These are phyloP conservation scores for Psettodes erumei DNA, from an alignment of 2,113 vertebrate genomes.

Conservation along the genomic window DNA sequence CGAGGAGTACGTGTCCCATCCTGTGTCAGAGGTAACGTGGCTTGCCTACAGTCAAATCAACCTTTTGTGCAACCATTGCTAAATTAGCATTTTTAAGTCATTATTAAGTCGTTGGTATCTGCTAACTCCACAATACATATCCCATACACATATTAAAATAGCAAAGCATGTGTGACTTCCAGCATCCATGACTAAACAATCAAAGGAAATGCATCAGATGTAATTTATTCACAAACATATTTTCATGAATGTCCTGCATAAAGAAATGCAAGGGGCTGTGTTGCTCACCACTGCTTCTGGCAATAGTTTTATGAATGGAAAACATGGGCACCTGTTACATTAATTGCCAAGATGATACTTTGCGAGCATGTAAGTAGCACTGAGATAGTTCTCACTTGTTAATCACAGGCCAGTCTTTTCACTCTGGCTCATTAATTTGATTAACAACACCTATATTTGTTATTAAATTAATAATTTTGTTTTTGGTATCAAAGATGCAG, in stretches of 20 bases:
- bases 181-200: background rate
- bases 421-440: slow-evolving; percentile 69
- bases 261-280: background rate
- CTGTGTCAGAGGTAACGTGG: slow-evolving; percentile 81
- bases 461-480: slow-evolving; percentile 67
- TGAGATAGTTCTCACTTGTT: slow-evolving; percentile 41
- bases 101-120: slow-evolving; percentile 11
- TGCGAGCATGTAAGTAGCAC: slow-evolving; percentile 33
- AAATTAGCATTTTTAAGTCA: slow-evolving; percentile 19
- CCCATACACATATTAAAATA: no score
- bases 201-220: background rate
- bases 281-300: no score
- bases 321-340: slow-evolving; percentile 38
- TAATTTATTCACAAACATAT: background rate
- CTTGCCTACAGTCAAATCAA: slow-evolving; percentile 41
- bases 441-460: slow-evolving; percentile 64
- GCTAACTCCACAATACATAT: no score
- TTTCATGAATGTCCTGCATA: background rate
- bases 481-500: slow-evolving; percentile 58
- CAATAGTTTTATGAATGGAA: slow-evolving; percentile 26
- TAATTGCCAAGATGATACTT: slow-evolving; percentile 34
- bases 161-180: background rate
- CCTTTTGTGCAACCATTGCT: slow-evolving; percentile 20
- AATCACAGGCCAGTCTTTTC: slow-evolving; percentile 54
- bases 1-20: slow-evolving; percentile 71